Evolutionary conservation across 2,113 vertebrate genomes (phyloP).

Genomic region (Cyrtonyx montezumae): DNA sequence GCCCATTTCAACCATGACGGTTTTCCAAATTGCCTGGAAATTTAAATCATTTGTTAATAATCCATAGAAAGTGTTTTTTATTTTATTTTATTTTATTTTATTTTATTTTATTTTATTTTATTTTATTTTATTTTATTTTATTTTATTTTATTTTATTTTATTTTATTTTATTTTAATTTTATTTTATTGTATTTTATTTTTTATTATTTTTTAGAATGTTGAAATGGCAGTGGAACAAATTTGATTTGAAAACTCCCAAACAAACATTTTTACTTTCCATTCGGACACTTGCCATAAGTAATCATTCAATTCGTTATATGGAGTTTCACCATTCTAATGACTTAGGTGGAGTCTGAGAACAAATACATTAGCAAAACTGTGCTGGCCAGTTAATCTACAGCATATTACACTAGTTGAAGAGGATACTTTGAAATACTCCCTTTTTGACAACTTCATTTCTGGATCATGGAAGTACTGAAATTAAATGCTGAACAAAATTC

Average conservation of each 20-base stretch:
- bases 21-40: background rate
- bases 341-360: background rate
- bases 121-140: background rate
- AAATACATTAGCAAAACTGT: rapidly evolving
- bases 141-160: background rate
- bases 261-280: background rate
- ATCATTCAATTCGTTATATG: background rate
- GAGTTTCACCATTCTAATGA: background rate
- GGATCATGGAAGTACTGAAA: background rate
- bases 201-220: background rate
- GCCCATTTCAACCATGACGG: rapidly evolving
- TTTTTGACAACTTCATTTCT: background rate
- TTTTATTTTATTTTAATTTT: background rate
- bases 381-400: background rate
- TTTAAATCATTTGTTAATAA: background rate
- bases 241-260: background rate
- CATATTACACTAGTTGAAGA: background rate
- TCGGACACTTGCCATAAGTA: background rate
- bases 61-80: background rate
- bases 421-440: rapidly evolving
- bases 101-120: background rate
- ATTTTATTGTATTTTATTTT: background rate
- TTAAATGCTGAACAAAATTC: background rate
- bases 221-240: background rate
- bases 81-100: too few relatives aligned